Evolutionary conservation across 2,888 invertebrate genomes (phyloP).

Genomic region (Zelleria hepariella): DNA sequence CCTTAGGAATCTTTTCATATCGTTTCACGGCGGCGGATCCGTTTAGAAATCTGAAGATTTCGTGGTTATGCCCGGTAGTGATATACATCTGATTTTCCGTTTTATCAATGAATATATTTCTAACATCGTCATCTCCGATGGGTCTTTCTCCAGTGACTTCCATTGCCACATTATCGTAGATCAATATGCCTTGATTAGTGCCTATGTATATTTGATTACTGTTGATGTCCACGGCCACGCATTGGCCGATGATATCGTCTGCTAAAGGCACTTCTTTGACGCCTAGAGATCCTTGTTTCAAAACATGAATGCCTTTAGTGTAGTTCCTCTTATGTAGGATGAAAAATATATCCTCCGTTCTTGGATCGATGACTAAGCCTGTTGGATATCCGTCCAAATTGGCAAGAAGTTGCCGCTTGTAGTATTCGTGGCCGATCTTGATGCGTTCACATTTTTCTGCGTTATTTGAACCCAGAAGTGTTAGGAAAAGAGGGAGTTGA

Average conservation of each 20-base stretch:
- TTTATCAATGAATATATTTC: conserved; percentile 55
- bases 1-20: conserved; percentile 53
- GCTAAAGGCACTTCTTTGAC: conserved; percentile 48
- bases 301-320: conserved; percentile 53
- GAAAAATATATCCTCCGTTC: conserved; percentile 56
- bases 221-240: conserved; percentile 40
- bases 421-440: conserved; percentile 51
- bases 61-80: conserved; percentile 47
- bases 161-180: conserved; percentile 45
- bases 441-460: conserved; percentile 51
- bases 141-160: conserved; percentile 55
- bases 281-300: conserved; percentile 53
- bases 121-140: conserved; percentile 58
- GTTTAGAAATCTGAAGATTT: conserved; percentile 51
- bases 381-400: conserved; percentile 58
- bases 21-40: conserved; percentile 54
- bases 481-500: conserved; percentile 13
- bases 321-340: conserved; percentile 57
- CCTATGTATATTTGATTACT: conserved; percentile 52
- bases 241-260: conserved; percentile 52
- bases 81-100: conserved; percentile 55
- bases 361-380: conserved; percentile 48
- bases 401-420: conserved; percentile 53
- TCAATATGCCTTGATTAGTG: conserved; percentile 54
- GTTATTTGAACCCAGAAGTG: conserved; percentile 3